A percentile compares a stretch with the other conserved stretches of the same genome.
Evolutionary conservation across 2,888 invertebrate genomes (phyloP).

Genomic region (Branchellion lobata): DNA sequence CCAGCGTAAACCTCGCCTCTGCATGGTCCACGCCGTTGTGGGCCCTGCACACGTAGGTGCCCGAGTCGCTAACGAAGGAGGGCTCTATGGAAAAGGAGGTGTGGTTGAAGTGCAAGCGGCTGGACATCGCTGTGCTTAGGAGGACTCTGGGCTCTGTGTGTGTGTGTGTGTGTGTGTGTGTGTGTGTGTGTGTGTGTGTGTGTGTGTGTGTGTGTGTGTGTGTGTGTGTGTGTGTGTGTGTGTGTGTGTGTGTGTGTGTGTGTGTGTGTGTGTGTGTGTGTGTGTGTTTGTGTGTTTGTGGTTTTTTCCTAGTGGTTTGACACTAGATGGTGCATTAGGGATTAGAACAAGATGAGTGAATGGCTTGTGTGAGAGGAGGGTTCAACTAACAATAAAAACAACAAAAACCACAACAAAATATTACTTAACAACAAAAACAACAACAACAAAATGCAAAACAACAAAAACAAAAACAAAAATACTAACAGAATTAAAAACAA

Average conservation of each 20-base stretch:
- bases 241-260: neutral
- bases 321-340: too few species aligned
- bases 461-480: too few species aligned
- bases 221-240: slow-evolving; percentile 9
- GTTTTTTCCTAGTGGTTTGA: too few species aligned
- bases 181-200: slow-evolving; percentile 16
- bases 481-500: too few species aligned
- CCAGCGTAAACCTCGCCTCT: slow-evolving; percentile 80
- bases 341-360: too few species aligned
- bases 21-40: slow-evolving; percentile 83
- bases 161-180: slow-evolving; percentile 9
- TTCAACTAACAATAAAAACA: too few species aligned
- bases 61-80: slow-evolving; percentile 89
- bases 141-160: neutral
- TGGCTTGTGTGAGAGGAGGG: too few species aligned
- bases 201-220: slow-evolving; percentile 21
- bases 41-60: slow-evolving; percentile 90
- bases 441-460: too few species aligned
- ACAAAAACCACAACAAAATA: too few species aligned
- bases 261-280: neutral
- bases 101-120: slow-evolving; percentile 65
- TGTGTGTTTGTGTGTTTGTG: too few species aligned
- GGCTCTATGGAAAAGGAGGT: slow-evolving; percentile 89
- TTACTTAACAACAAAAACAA: too few species aligned
- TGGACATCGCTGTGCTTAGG: neutral